Conservation (phyloP, 2,113 vertebrate species). For the Scolopax mira region DNA sequence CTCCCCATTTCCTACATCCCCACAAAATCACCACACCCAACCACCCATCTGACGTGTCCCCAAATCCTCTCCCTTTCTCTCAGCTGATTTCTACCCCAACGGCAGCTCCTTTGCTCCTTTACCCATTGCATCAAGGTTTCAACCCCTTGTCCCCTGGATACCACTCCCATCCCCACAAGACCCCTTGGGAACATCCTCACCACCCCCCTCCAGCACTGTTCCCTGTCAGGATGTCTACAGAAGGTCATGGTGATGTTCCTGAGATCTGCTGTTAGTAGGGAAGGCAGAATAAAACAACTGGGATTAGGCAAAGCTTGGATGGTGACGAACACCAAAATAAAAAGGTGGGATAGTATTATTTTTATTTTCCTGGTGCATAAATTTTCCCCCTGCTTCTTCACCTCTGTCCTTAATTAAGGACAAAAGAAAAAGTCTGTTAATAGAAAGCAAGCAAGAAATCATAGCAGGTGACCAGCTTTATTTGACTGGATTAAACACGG, state of each 20-base stretch:
- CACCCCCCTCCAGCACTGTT: rapidly evolving
- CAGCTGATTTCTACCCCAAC: background rate
- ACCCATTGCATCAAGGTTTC: background rate
- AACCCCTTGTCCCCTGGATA: background rate
- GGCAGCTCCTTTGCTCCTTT: background rate
- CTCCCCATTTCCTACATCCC: background rate
- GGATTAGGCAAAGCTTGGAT: background rate
- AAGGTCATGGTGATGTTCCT: background rate
- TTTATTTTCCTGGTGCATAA: background rate
- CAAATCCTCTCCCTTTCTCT: background rate
- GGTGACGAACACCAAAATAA: background rate
- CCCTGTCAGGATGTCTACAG: background rate
- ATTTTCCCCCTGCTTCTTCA: background rate
- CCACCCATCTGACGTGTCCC: background rate
- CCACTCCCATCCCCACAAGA: background rate
- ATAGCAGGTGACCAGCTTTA: background rate
- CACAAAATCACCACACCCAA: background rate
- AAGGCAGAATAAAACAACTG: background rate
- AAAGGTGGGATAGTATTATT: background rate
- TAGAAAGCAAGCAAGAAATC: background rate
- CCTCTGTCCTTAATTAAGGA: background rate
- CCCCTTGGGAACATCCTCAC: background rate
- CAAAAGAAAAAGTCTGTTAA: background rate
- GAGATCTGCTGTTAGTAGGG: background rate
- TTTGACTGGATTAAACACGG: background rate